Base-by-base conservation (phyloP, 1,140 invertebrate species). In the Apolygus lucorum region DNA sequence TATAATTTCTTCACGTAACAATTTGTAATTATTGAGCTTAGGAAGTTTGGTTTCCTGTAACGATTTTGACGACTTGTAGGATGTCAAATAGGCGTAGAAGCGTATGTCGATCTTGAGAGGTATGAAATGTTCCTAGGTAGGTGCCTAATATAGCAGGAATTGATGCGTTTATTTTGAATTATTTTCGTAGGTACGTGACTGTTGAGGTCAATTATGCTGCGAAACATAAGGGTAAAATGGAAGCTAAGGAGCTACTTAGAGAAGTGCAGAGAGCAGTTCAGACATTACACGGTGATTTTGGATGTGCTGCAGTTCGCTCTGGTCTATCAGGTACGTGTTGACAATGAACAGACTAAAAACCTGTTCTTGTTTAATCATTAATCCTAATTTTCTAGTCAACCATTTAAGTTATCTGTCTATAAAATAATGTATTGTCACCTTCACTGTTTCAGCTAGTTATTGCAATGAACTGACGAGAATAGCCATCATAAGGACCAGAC, bases 391-490 rank as follows among this genome's bases (percentile, higher is more conserved):
- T 72, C 73, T 42, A 8, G 34, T 17, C 34, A 42, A 42, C 4
- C 34, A 8, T 8, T 8, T 42, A 17, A 42, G 34, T 42, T n/a
- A n/a, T n/a, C n/a, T n/a, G n/a, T n/a, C n/a, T n/a, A 42, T 42
- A 42, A 4, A 8, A 42, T 8, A 17, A 17, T 42, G 34, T 42
- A 17, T 17, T 42, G 4, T 42, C 4, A 42, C 17, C 34, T 42
- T 63, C n/a, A n/a, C n/a, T n/a, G n/a, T 71, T 72, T 59, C 81
- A 78, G 87, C 87, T 28, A 90, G 89, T 82, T 91, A 91, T 80
- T 90, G 87, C 73, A 91, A 92, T 78, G 80, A 84, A 71, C 82
- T 84, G 52, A 90, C 89, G 1, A 85, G 83, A 81, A 86, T 91
- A 74, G 87, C 86, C 0, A 81, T 92, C 22, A 80, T 91, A 65